phyloP scores from a whole-genome alignment of 2,888 invertebrate genomes.

The Anagyrus pseudococci region DNA sequence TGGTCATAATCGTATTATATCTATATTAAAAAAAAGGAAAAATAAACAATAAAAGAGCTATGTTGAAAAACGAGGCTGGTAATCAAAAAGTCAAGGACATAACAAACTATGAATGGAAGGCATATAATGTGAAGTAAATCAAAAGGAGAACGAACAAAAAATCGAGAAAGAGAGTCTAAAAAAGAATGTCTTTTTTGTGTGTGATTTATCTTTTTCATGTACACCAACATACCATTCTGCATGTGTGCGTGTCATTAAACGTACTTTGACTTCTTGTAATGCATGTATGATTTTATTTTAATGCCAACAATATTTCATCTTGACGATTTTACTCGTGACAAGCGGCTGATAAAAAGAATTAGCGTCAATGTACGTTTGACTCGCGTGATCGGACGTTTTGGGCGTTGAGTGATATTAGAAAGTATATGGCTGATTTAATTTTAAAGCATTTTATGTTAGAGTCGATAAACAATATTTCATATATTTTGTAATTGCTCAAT shows the following conservation, averaged over 20 bases:
- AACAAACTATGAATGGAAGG: not conserved
- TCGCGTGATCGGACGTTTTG: constrained; percentile 14
- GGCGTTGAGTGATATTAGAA: constrained; percentile 23
- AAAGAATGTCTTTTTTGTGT: constrained; percentile 61
- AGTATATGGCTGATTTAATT: constrained; percentile 24
- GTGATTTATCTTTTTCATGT: constrained; percentile 63
- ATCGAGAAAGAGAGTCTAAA: constrained; percentile 54
- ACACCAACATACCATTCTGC: constrained; percentile 76
- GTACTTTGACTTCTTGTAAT: constrained; percentile 50
- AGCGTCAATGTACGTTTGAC: constrained; percentile 33
- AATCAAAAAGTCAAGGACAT: not conserved
- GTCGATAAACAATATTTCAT: not conserved
- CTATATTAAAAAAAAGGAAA: no score
- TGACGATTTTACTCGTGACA: no score
- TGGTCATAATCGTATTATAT: no score
- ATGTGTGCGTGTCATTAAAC: constrained; percentile 51
- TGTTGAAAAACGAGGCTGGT: not conserved
- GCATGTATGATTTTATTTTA: constrained; percentile 6
- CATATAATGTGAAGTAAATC: not conserved
- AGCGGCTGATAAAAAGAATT: constrained; percentile 1
- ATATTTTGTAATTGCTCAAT: not conserved
- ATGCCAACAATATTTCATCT: no score
- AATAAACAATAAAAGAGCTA: no score
- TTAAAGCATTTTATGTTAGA: constrained; percentile 5
- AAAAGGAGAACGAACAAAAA: constrained; percentile 43